Base-by-base conservation (phyloP, 2,888 invertebrate species). In the Ophraella communa region DNA sequence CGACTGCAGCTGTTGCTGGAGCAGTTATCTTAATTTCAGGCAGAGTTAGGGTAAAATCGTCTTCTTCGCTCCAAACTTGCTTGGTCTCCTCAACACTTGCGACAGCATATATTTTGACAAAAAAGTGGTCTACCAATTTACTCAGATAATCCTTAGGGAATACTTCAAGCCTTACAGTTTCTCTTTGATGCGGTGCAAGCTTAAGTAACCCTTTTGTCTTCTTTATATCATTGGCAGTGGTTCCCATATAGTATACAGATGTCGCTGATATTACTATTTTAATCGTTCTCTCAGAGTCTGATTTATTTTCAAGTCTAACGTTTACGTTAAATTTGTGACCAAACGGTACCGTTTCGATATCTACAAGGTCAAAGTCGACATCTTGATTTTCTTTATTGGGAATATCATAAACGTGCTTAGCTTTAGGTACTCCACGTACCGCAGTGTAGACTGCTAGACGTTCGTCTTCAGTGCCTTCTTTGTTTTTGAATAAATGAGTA, bases 41-140 rank as follows among this genome's bases (percentile, higher is more conserved):
- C 76, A 91, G 91, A 23, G 89, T 82, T 4, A 94, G 85, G 79
- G 91, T 89, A 82, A 93, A 92, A 81, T 93, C 92, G 72, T 93
- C 93, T 74, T 93, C 92, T 70, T 90, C 91, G 0, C 91, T 89
- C 91, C 92, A 94, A 1, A 91, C 88, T 80, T 93, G 93, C 64
- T 88, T 88, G 14, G 94, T 94, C 81, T 94, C 93, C 61, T 86
- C 85, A 0, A 94, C 93, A 14, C 88, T 88, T 18, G 91, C 91
- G 80, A 92, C 88, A 3, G 90, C 90, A 21, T 89, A 89, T 66
- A 93, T 86, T 83, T 93, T 93, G 86, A 94, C 87, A 78, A 89
- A 89, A 76, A 89, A 88, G 77, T 92, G 91, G 79, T 94, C 94
- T 5, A 92, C 92, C 71, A 93, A 80, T 78, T 91, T 91, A n/a